phyloP scores from a whole-genome alignment of 2,888 invertebrate genomes.

The Petrolisthes cinctipes region DNA sequence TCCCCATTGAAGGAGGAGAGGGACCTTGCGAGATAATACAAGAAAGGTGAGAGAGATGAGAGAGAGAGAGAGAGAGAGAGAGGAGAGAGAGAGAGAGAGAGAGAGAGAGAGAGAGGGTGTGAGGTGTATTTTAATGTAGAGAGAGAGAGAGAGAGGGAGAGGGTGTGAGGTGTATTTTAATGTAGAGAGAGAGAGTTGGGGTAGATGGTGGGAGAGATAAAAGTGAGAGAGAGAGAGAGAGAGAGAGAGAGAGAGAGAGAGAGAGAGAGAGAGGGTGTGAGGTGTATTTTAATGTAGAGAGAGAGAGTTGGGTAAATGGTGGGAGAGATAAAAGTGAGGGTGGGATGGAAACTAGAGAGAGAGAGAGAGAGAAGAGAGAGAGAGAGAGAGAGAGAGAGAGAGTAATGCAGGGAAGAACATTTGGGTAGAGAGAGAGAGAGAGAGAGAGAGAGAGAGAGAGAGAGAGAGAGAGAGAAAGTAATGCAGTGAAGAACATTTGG shows the following conservation, averaged over 20 bases:
- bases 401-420: not conserved
- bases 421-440: not conserved
- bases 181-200: not conserved
- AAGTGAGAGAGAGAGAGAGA: not conserved
- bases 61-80: not conserved
- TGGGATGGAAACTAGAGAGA: not conserved
- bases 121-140: not conserved
- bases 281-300: too few relatives aligned
- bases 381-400: not conserved
- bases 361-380: not conserved
- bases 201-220: not conserved
- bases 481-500: not conserved
- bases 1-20: conserved; percentile 46
- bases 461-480: not conserved
- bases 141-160: not conserved
- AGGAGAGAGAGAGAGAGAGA: not conserved
- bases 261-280: not conserved
- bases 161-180: too few relatives aligned
- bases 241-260: not conserved
- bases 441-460: not conserved
- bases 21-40: conserved; percentile 47
- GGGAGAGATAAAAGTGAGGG: not conserved
- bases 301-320: too few relatives aligned
- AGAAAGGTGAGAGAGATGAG: conserved; percentile 4
- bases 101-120: not conserved